Evolutionary conservation across 2,888 invertebrate species (phyloP), one percentile per base, ranked within the genome.

Genomic region (Sialis lutaria): DNA sequence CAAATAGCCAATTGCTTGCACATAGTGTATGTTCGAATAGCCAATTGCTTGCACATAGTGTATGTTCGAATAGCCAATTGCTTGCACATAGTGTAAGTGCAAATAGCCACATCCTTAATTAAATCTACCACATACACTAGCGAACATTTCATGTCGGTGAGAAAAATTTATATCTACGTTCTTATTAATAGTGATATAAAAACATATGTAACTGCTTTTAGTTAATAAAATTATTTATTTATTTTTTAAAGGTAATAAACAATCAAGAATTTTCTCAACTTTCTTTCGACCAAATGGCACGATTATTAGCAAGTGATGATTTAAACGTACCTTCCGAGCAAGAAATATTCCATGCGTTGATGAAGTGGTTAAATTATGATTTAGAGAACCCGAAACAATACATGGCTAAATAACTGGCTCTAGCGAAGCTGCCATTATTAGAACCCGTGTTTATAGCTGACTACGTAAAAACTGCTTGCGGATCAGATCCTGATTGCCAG

Each of bases 261-360:
- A 82, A 88, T 64, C 86, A 88, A 67, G 90, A 90, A 65, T 90
- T 87, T 65, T 67, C 87, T 37, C 69, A 77, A 50, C 64, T 90
- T 13, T 79, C 82, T 50, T 70, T 77, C 33, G 86, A 89, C 13
- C 91, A 93, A 63, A 73, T 93, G 56, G 73, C 77, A 8, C 80
- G 74, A 60, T 67, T 93, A 52, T 69, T 95, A 46, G 77, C 82
- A 54, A 89, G 85, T 50, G 91, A 93, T 67, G 90, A 93, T 70
- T 75, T 95, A 51, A 93, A 93, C 70, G 89, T 95, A 40, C 78
- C 83, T 30, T 83, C 81, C 6, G 95, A 95, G 65, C 88, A 92
- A 64, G 82, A 82, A 63, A 86, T 92, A 46, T 92, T 90, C 64
- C 79, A 86, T 60, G 88, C 92, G 49, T 69, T 93, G 32, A 81